Percentiles rank a stretch among this genome's conserved stretches.
phyloP scores from a whole-genome alignment of 2,113 vertebrate species.

The Prunella fulvescens region DNA sequence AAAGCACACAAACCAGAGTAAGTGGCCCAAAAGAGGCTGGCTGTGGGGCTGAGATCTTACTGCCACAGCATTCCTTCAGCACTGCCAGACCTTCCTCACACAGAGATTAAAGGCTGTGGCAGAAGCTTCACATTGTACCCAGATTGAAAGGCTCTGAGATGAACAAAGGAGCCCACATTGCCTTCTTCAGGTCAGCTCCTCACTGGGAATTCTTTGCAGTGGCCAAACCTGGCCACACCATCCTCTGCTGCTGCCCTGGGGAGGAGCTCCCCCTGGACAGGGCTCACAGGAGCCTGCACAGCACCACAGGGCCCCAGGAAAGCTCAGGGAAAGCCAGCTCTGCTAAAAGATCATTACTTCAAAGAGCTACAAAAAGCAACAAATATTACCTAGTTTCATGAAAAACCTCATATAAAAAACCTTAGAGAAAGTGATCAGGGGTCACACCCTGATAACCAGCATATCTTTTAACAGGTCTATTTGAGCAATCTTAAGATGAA shows the following conservation, averaged over 20 bases:
- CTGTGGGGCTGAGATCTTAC: background rate
- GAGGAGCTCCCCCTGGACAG: rapidly evolving
- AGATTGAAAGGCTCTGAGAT: background rate
- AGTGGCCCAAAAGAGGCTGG: background rate
- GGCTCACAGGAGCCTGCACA: background rate
- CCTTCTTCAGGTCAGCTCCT: background rate
- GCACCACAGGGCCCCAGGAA: background rate
- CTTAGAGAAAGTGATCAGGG: background rate
- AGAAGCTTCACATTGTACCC: background rate
- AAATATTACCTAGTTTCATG: background rate
- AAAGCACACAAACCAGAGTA: background rate
- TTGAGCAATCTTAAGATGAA: background rate
- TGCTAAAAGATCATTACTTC: background rate
- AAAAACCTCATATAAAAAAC: background rate
- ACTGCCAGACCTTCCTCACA: background rate
- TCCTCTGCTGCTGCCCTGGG: background rate
- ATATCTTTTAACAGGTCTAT: background rate
- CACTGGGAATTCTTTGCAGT: background rate
- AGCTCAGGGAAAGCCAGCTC: background rate
- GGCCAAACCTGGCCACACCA: background rate
- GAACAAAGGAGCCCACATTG: background rate
- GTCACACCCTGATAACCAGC: background rate
- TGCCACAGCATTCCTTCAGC: background rate
- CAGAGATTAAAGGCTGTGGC: background rate
- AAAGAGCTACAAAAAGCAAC: background rate